Evolutionary conservation across 2,888 invertebrate genomes (phyloP).

Genomic region (Leptopilina drosophilae): DNA sequence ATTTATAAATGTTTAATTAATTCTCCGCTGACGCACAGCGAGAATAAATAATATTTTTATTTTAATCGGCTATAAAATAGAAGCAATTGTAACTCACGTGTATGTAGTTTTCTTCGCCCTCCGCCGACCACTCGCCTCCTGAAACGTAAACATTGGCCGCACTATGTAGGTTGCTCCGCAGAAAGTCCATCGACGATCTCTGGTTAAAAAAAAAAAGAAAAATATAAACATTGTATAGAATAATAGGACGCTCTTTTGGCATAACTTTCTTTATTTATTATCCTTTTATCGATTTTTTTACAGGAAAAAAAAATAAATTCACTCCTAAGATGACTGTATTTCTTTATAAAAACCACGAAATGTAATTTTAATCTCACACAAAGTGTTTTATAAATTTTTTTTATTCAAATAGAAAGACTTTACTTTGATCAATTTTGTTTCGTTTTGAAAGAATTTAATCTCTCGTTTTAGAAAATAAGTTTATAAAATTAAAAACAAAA

Average conservation of each 20-base stretch:
- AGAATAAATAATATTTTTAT: conserved; percentile 9
- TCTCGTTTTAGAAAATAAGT: too few species aligned
- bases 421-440: too few species aligned
- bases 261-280: conserved; percentile 1
- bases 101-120: conserved; percentile 59
- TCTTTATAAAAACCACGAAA: not conserved
- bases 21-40: not conserved
- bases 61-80: conserved; percentile 45
- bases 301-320: not conserved
- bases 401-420: too few species aligned
- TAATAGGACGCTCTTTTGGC: conserved; percentile 7
- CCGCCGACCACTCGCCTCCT: conserved; percentile 48
- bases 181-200: conserved; percentile 49
- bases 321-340: not conserved
- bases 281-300: not conserved
- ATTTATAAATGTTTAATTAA: conserved; percentile 1
- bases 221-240: conserved; percentile 25
- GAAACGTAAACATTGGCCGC: conserved; percentile 47
- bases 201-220: conserved; percentile 22
- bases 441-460: too few species aligned
- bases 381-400: not conserved
- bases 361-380: not conserved
- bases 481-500: too few species aligned
- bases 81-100: conserved; percentile 58
- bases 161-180: conserved; percentile 20